phyloP scores from a whole-genome alignment of 2,888 invertebrate genomes.

The Holacanthella duospinosa region DNA sequence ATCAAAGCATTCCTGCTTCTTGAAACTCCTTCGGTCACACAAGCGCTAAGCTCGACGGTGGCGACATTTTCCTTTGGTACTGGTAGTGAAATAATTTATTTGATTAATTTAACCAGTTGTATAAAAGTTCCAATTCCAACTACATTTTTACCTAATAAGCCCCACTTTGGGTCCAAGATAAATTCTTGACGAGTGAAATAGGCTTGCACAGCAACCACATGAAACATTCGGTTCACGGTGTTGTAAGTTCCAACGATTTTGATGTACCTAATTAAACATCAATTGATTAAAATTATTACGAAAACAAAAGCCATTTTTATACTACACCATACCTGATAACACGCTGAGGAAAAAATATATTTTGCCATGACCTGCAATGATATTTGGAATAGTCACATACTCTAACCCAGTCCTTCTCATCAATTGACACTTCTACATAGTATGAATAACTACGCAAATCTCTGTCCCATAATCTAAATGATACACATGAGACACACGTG shows the following conservation, averaged over 20 bases:
- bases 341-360: conserved; percentile 76
- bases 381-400: conserved; percentile 85
- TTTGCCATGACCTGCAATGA: conserved; percentile 94
- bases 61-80: conserved; percentile 85
- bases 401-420: conserved; percentile 87
- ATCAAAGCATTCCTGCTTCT: conserved; percentile 86
- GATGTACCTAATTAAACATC: conserved; percentile 39
- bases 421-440: conserved; percentile 73
- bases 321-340: conserved; percentile 52
- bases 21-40: conserved; percentile 90
- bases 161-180: conserved; percentile 62
- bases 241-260: conserved; percentile 69
- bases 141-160: conserved; percentile 48
- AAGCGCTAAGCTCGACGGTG: conserved; percentile 75
- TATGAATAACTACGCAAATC: conserved; percentile 63
- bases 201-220: conserved; percentile 85
- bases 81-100: conserved; percentile 44
- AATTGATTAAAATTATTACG: neutral
- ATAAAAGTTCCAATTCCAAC: neutral
- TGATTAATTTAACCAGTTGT: neutral
- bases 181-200: conserved; percentile 58
- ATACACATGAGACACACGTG: neutral
- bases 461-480: conserved; percentile 40
- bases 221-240: conserved; percentile 87
- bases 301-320: neutral